These are phyloP conservation scores for Melanostoma scalare DNA, from an alignment of 2,888 invertebrate species.

Conservation along the genomic window DNA sequence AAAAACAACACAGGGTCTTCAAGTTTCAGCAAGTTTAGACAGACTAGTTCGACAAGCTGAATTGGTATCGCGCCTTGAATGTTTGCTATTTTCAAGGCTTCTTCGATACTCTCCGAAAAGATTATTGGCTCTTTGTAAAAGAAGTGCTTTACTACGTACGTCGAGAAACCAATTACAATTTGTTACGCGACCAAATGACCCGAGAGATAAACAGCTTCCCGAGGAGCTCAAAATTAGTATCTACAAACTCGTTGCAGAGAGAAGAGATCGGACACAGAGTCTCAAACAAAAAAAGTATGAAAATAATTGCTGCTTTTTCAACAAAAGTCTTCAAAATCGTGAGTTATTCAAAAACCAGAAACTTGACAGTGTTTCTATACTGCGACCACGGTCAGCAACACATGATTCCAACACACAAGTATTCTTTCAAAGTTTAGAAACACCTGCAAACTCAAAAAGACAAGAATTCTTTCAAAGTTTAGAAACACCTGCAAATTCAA, in stretches of 20 bases:
- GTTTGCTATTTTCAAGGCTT: constrained; percentile 90
- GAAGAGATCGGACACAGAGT: constrained; percentile 85
- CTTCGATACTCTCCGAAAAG: constrained; percentile 86
- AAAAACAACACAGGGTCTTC: constrained; percentile 84
- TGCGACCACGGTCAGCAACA: constrained; percentile 79
- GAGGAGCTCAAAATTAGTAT: constrained; percentile 89
- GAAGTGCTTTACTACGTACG: constrained; percentile 89
- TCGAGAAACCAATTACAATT: constrained; percentile 88
- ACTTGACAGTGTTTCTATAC: constrained; percentile 75
- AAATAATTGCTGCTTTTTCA: constrained; percentile 80
- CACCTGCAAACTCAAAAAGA: constrained; percentile 75
- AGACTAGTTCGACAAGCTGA: constrained; percentile 91
- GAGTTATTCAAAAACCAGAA: constrained; percentile 28
- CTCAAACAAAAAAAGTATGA: constrained; percentile 82
- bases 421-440: constrained; percentile 74
- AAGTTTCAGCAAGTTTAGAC: constrained; percentile 90
- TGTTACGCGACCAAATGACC: constrained; percentile 91
- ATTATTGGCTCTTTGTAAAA: constrained; percentile 86
- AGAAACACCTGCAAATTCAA: constrained; percentile 75
- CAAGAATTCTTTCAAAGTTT: constrained; percentile 74
- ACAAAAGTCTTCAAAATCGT: constrained; percentile 71
- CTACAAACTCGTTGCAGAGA: constrained; percentile 88
- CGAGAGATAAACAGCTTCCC: constrained; percentile 89
- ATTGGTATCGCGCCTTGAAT: constrained; percentile 91
- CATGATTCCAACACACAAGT: constrained; percentile 78